A percentile compares a stretch with the other conserved stretches of the same genome.
phyloP scores from a whole-genome alignment of 2,888 invertebrate genomes.

The Luperina testacea region DNA sequence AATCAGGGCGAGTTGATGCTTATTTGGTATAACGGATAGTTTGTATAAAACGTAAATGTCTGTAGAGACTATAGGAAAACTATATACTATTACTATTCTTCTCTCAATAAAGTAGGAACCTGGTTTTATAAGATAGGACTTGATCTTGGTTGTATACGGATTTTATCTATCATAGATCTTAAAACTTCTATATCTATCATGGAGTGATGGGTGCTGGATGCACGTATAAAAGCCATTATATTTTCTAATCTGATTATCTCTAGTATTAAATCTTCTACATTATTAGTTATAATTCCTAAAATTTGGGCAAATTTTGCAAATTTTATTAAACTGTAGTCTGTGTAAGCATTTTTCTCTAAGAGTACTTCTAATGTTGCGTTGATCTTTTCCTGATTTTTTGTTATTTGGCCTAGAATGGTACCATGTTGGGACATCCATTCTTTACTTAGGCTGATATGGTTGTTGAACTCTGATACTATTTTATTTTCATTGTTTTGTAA shows the following conservation, averaged over 20 bases:
- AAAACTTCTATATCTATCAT: constrained; percentile 7
- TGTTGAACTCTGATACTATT: not conserved
- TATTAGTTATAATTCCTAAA: constrained; percentile 9
- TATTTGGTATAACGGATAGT: not conserved
- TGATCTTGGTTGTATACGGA: too few relatives aligned
- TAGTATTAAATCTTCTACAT: constrained; percentile 6
- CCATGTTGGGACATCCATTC: constrained; percentile 11
- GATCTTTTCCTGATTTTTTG: not conserved
- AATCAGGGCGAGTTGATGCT: not conserved
- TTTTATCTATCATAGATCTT: constrained; percentile 1
- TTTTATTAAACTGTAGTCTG: constrained; percentile 1
- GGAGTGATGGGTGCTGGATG: not conserved
- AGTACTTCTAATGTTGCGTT: not conserved
- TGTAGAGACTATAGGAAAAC: not conserved
- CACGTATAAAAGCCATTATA: constrained; percentile 2
- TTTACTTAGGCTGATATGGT: not conserved
- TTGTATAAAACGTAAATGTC: not conserved
- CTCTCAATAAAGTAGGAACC: not conserved
- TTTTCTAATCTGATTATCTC: constrained; percentile 13
- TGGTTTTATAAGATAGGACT: not conserved
- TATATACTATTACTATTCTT: not conserved
- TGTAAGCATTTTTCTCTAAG: not conserved
- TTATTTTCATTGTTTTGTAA: not conserved
- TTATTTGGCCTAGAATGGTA: not conserved
- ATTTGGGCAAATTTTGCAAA: constrained; percentile 17